Evolutionary conservation across 2,797 vertebrate genomes (phyloP).

Genomic region (Sandelia bainsii): DNA sequence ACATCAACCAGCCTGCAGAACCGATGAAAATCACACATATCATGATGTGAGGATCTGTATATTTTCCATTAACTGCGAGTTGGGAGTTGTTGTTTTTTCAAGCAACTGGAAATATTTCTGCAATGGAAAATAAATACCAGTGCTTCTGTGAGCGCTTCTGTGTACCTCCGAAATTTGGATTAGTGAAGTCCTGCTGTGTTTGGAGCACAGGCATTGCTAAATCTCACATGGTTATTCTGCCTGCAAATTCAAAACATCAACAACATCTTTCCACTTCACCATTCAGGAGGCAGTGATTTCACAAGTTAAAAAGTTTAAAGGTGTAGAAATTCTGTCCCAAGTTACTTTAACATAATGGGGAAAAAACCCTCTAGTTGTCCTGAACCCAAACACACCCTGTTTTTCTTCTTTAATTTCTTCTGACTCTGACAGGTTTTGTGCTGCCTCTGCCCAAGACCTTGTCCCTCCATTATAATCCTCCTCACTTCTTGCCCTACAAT

Average conservation of each 20-base stretch:
- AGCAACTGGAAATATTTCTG: constrained; percentile 24
- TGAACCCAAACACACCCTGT: constrained; percentile 29
- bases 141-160: constrained; percentile 31
- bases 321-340: constrained; percentile 43
- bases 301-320: constrained; percentile 42
- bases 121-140: constrained; percentile 25
- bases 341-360: constrained; percentile 29
- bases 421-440: constrained; percentile 37
- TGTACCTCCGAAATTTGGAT: constrained; percentile 53
- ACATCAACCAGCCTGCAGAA: constrained; percentile 18
- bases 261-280: constrained; percentile 26
- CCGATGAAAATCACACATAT: constrained; percentile 16
- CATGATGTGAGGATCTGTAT: constrained; percentile 19
- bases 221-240: constrained; percentile 28
- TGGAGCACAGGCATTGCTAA: constrained; percentile 26
- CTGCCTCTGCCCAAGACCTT: constrained; percentile 38
- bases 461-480: constrained; percentile 61
- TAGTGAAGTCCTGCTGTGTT: constrained; percentile 38
- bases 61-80: constrained; percentile 13
- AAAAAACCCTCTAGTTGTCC: constrained; percentile 22
- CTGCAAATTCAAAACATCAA: constrained; percentile 35
- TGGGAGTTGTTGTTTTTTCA: constrained; percentile 8
- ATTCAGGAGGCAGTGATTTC: constrained; percentile 31
- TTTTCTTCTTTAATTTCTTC: constrained; percentile 36
- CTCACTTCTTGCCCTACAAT: constrained; percentile 46